These are phyloP conservation scores for Muscicapa striata DNA, from an alignment of 2,797 vertebrate genomes.

Conservation along the genomic window DNA sequence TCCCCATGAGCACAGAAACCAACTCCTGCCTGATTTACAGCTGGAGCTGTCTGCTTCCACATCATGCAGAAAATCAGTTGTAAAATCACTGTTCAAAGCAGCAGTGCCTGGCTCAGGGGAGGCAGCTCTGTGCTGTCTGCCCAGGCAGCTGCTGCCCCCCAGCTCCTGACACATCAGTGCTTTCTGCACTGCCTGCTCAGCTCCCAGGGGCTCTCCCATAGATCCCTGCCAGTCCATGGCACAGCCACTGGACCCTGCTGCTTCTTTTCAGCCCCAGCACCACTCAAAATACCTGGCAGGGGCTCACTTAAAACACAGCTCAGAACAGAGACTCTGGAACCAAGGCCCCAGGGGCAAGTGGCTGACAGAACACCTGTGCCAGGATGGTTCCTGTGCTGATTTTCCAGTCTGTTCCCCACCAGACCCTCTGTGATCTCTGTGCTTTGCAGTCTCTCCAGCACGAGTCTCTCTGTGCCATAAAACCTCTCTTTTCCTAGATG, in stretches of 20 bases:
- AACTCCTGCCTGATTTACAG: neutral
- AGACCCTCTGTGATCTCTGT: neutral
- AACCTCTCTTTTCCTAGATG: neutral
- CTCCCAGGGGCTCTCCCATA: accelerated
- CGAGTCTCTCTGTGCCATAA: constrained; percentile 67
- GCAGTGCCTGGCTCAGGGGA: neutral
- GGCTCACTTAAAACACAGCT: neutral
- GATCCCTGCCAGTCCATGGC: neutral
- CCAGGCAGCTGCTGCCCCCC: neutral
- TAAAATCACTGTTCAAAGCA: neutral
- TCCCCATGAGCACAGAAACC: accelerated
- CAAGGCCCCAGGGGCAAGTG: neutral
- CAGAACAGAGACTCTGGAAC: neutral
- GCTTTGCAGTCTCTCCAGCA: neutral
- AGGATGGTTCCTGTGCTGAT: neutral
- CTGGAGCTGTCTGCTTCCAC: neutral
- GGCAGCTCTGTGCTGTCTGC: neutral
- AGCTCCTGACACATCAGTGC: neutral
- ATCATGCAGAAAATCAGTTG: neutral
- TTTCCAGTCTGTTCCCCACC: neutral
- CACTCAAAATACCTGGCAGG: neutral
- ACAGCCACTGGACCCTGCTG: neutral
- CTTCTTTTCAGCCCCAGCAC: neutral
- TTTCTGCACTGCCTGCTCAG: neutral
- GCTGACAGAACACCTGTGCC: neutral